Percentiles rank a stretch among this genome's conserved stretches.
Conservation (phyloP, 2,113 vertebrate genomes). For the Anhinga rufa region DNA sequence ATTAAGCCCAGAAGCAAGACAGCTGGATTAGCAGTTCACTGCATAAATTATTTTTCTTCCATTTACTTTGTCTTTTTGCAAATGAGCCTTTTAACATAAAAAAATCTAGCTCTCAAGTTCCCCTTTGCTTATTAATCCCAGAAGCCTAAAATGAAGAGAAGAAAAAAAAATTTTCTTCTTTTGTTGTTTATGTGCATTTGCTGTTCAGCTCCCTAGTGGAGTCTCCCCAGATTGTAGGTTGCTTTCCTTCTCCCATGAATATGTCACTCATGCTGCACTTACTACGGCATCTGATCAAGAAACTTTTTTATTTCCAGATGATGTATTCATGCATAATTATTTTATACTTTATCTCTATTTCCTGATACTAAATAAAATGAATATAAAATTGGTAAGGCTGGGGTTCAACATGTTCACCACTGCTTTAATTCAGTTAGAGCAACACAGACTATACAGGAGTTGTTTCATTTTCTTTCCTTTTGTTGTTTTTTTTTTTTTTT, state of each 20-base stretch:
- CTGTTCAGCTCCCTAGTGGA: neutral
- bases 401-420: neutral
- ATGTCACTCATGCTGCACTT: neutral
- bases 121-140: slow-evolving; percentile 55
- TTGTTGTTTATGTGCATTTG: neutral
- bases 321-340: neutral
- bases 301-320: neutral
- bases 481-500: neutral
- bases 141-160: slow-evolving; percentile 35
- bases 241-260: neutral
- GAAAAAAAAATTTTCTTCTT: slow-evolving; percentile 1
- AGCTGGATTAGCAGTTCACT: slow-evolving; percentile 68
- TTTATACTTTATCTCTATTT: neutral
- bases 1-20: slow-evolving; percentile 72
- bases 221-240: neutral
- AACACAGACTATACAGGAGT: neutral
- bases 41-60: slow-evolving; percentile 71
- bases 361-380: neutral
- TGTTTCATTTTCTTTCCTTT: neutral
- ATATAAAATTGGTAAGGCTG: neutral
- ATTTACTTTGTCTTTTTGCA: slow-evolving; percentile 69
- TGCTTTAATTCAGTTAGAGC: neutral
- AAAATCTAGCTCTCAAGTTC: slow-evolving; percentile 33
- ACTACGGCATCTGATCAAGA: neutral
- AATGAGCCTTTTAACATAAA: slow-evolving; percentile 68